phyloP scores from a whole-genome alignment of 2,888 invertebrate genomes.

The Platypus cylindrus region DNA sequence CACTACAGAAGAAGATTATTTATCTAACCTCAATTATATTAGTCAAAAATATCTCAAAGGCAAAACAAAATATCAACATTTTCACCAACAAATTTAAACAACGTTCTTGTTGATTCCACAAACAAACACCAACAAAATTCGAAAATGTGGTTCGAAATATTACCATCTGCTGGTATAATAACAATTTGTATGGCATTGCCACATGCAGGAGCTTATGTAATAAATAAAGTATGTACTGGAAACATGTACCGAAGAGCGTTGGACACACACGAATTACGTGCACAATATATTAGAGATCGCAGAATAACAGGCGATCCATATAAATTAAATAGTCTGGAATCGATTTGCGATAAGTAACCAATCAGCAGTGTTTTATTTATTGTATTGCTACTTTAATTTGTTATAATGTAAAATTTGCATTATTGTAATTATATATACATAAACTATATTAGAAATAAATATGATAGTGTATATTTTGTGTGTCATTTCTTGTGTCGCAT shows the following conservation, averaged over 20 bases:
- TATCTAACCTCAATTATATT: neutral
- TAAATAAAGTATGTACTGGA: constrained; percentile 47
- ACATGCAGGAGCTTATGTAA: constrained; percentile 46
- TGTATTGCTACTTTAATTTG: neutral
- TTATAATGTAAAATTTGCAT: neutral
- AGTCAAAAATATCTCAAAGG: neutral
- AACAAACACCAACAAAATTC: constrained; percentile 10
- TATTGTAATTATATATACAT: neutral
- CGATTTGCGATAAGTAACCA: constrained; percentile 40
- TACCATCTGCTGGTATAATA: constrained; percentile 50
- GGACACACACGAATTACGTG: constrained; percentile 39
- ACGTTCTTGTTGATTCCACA: too few species aligned
- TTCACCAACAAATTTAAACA: too few species aligned
- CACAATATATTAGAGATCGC: constrained; percentile 47
- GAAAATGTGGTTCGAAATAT: constrained; percentile 61
- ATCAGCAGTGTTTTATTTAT: neutral
- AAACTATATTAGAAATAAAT: too few species aligned
- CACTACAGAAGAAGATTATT: too few species aligned
- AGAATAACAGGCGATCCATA: constrained; percentile 50
- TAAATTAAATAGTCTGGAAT: constrained; percentile 44
- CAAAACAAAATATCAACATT: neutral
- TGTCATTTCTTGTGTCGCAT: too few species aligned
- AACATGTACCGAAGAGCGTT: constrained; percentile 45
- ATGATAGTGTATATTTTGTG: too few species aligned
- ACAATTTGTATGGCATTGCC: constrained; percentile 47